Evolutionary conservation across 2,888 invertebrate species (phyloP), one percentile per base, ranked within the genome.

Genomic region (Cremastobaeus sp.): DNA sequence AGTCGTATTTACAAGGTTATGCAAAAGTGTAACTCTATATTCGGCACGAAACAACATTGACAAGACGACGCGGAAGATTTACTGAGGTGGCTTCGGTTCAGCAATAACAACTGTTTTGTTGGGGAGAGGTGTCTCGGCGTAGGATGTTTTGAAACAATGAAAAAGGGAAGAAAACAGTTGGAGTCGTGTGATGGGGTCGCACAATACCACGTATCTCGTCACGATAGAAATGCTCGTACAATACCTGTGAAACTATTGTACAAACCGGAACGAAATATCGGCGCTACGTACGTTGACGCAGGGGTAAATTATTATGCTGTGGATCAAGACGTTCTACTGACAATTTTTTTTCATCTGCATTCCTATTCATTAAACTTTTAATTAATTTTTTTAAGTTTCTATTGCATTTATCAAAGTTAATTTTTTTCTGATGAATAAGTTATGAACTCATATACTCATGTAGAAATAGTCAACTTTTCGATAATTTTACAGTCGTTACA

Each of bases 41-140:
- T 70, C 41, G 55, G 45, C 41, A 17, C 30, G 30, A 20, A 70
- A 70, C 54, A 62, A 62, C 54, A 54, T 43, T 41, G 69, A 54
- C 45, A 55, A 59, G 72, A 47, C 37, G 60, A 55, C 55, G 48
- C 47, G 57, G 39, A 66, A 66, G 66, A 71, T 75, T 75, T 66
- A 66, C 57, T 47, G 75, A 66, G 57, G 76, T 74, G 71, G 70
- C 72, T 76, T 73, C 75, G 78, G 79, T 81, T 70, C 62, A 71
- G 69, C 77, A 78, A 80, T 79, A 81, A 81, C 78, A 81, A 79
- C 78, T 78, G 77, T 79, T 81, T 77, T 75, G 65, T 71, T 60
- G 68, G 70, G 71, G 28, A 57, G 74, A 64, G 71, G 72, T 68
- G 74, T 77, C 75, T 70, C 55, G 68, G 74, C 64, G 74, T 20